Evolutionary conservation across 2,888 invertebrate genomes (phyloP), one percentile per base, ranked within the genome.

Genomic region (Nezara viridula): DNA sequence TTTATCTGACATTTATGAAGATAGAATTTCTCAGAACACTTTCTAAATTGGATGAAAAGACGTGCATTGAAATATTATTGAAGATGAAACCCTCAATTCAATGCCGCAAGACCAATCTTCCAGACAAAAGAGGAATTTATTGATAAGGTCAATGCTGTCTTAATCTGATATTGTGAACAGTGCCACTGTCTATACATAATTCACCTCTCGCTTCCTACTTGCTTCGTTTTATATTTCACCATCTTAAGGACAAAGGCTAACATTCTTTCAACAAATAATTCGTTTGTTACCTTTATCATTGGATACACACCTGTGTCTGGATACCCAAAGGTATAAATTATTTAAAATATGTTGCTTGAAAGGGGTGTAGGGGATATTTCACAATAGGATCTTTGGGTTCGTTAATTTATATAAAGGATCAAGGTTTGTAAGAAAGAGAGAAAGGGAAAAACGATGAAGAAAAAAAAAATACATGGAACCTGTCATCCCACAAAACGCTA

Each of bases 21-120:
- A 81, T 47, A 81, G 81, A 81, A 81, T 81, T 81, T 81, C 81
- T n/a, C 44, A 81, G 81, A 44, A 81, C 5, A 44, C 81, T 81
- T 81, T 81, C 81, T 81, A 81, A 81, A 81, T 47, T 47, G 81
- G 44, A 81, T 81, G n/a, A 44, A 81, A 81, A 81, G 81, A 81
- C 81, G 81, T 44, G 44, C 44, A 81, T 81, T 44, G 81, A 81
- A 81, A 81, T 40, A 81, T 44, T 81, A 81, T 81, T 16, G 40
- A n/a, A 81, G 81, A 81, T 81, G 44, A 81, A 81, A 81, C 44
- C 44, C 81, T 37, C 66, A n/a, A 81, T 44, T 81, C 44, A 81
- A 81, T 81, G 81, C 81, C 44, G 44, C 44, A 44, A 81, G 44
- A 81, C 81, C 81, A 81, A 81, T 44, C 44, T 44, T 81, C 40